phyloP scores from a whole-genome alignment of 2,888 invertebrate genomes.

The Merodon equestris region DNA sequence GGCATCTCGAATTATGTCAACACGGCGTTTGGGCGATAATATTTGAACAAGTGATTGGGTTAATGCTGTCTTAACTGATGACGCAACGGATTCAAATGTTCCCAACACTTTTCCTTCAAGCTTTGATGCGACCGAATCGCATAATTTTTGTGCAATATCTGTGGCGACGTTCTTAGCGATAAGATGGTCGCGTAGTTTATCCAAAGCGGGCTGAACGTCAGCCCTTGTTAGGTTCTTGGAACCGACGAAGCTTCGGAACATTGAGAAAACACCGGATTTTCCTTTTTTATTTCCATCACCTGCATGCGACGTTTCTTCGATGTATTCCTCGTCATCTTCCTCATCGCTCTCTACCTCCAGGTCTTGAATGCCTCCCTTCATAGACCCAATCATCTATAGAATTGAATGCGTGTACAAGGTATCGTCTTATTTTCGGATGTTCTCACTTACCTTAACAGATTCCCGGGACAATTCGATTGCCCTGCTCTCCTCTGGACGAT shows the following conservation, averaged over 20 bases:
- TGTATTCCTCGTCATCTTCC: slow-evolving; percentile 80
- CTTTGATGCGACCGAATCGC: slow-evolving; percentile 93
- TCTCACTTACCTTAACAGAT: slow-evolving; percentile 42
- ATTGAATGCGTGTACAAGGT: too few species aligned
- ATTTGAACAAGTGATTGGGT: slow-evolving; percentile 96
- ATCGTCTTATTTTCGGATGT: too few species aligned
- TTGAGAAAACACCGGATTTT: slow-evolving; percentile 84
- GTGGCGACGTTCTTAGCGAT: slow-evolving; percentile 98
- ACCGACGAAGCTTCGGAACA: slow-evolving; percentile 93
- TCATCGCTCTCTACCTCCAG: slow-evolving; percentile 88
- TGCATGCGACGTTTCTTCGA: slow-evolving; percentile 70
- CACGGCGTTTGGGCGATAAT: slow-evolving; percentile 94
- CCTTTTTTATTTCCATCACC: slow-evolving; percentile 73
- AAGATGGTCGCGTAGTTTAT: slow-evolving; percentile 96
- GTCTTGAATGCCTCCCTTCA: slow-evolving; percentile 90
- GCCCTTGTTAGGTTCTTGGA: slow-evolving; percentile 90
- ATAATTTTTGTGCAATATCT: slow-evolving; percentile 95
- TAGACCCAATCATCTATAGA: slow-evolving; percentile 87
- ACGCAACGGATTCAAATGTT: slow-evolving; percentile 95
- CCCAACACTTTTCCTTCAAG: slow-evolving; percentile 95
- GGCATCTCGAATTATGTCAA: slow-evolving; percentile 97
- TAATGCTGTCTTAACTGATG: slow-evolving; percentile 91
- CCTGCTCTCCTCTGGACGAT: slow-evolving; percentile 83
- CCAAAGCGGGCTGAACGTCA: slow-evolving; percentile 91
- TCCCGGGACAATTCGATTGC: slow-evolving; percentile 40